phyloP scores from a whole-genome alignment of 1,140 invertebrate species.

The Periplaneta americana region DNA sequence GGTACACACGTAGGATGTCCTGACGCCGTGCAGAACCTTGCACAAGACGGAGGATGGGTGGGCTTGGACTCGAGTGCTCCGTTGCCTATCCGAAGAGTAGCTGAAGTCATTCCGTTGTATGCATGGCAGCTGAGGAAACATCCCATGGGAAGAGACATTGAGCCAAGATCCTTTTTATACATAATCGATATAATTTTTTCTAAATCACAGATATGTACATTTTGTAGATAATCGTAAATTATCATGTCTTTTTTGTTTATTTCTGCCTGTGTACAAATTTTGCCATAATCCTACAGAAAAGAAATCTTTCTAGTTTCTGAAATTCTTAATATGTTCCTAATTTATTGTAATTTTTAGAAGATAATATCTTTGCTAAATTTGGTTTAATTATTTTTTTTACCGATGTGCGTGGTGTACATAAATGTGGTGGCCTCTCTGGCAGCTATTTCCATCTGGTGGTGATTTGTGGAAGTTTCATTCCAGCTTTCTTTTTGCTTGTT shows the following conservation, averaged over 20 bases:
- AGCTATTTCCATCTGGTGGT: conserved; percentile 2
- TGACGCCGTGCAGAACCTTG: not conserved
- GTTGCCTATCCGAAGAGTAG: not conserved
- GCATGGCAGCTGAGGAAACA: not conserved
- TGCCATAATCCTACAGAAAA: conserved; percentile 13
- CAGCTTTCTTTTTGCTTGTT: not conserved
- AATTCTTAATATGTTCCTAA: conserved; percentile 17
- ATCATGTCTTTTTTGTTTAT: conserved; percentile 7
- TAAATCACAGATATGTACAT: conserved; percentile 11
- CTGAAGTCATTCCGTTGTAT: not conserved
- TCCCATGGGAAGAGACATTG: conserved; percentile 10
- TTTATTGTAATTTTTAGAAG: conserved; percentile 18
- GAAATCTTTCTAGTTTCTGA: conserved; percentile 8
- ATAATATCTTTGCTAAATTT: conserved; percentile 7
- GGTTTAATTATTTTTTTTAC: not conserved
- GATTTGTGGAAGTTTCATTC: conserved; percentile 5
- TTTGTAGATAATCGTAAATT: conserved; percentile 15
- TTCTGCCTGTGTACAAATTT: conserved; percentile 15
- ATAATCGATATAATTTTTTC: not conserved
- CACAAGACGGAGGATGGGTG: not conserved
- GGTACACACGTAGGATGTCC: too few relatives aligned
- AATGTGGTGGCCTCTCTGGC: conserved; percentile 2
- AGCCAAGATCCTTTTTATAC: conserved; percentile 4
- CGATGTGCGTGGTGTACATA: not conserved
- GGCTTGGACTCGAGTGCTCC: not conserved